Base-by-base conservation (phyloP, 2,888 invertebrate species). In the Sphecodes monilicornis region DNA sequence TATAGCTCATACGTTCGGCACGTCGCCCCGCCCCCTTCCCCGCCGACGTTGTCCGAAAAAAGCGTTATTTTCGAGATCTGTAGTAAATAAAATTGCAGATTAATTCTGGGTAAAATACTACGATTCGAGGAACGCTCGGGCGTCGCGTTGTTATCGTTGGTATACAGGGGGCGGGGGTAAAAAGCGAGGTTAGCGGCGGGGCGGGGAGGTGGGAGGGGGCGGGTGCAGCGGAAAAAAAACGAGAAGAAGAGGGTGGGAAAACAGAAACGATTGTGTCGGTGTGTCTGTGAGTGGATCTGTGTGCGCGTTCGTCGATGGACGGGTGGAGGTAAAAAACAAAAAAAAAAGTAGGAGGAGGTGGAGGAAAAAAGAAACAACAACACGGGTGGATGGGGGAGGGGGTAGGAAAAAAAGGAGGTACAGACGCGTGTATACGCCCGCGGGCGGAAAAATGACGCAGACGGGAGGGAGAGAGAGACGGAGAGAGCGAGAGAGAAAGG, bases 51-150 rank as follows among this genome's bases (percentile, higher is more conserved):
- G n/a, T 54, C 11, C 66, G 32, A 36, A 76, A 50, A 83, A 73
- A 84, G 68, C 79, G 84, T 80, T 85, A 79, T 79, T 82, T 82
- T 85, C 85, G 83, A 85, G 83, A 83, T 79, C 78, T 76, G 76
- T 85, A 73, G 76, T 76, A 79, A 83, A 79, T 76, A 78, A 83
- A 76, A 85, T 83, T 85, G 76, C 78, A 80, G 80, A 84, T 84
- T 85, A 85, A 85, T 85, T 85, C 84, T 60, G 79, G 80, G 78
- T 82, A 75, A 85, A 83, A 80, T 80, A 84, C 74, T 80, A 80
- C 84, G 79, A 71, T 71, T 71, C 70, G 80, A 82, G 84, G 77
- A 84, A 78, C 84, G 77, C 64, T 74, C n/a, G 68, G 68, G 84
- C 83, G 76, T 78, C 75, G 78, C 75, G 78, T 82, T 80, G 82